A percentile compares a stretch with the other conserved stretches of the same genome.
phyloP scores from a whole-genome alignment of 2,797 vertebrate species.

The Gadopsis marmoratus region DNA sequence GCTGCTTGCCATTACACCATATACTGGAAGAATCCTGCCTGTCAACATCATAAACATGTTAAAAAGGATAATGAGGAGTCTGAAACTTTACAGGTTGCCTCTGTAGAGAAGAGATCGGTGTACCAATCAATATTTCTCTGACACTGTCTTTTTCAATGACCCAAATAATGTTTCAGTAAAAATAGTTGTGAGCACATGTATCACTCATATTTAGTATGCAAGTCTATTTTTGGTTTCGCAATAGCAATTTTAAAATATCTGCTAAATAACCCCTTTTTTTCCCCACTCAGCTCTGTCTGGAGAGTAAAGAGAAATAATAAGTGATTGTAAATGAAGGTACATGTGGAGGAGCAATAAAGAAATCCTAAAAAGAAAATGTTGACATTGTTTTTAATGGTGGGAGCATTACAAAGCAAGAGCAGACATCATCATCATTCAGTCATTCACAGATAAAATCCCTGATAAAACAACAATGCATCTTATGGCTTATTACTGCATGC shows the following conservation, averaged over 20 bases:
- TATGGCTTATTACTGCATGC: conserved; percentile 79
- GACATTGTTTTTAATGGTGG: conserved; percentile 78
- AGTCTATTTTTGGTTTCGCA: neutral
- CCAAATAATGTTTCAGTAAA: neutral
- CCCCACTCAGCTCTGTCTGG: neutral
- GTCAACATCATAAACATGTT: neutral
- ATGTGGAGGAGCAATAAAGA: conserved; percentile 6
- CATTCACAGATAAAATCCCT: conserved; percentile 80
- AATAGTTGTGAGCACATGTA: neutral
- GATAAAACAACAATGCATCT: conserved; percentile 72
- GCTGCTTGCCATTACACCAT: neutral
- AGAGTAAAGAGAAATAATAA: conserved; percentile 1
- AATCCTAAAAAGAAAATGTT: conserved; percentile 35
- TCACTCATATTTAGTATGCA: neutral
- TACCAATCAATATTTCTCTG: neutral
- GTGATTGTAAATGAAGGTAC: neutral
- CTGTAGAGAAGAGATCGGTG: neutral
- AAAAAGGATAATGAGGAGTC: too few species aligned
- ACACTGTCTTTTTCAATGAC: neutral
- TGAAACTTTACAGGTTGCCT: neutral
- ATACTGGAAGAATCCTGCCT: neutral
- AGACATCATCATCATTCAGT: conserved; percentile 72
- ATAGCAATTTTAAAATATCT: neutral
- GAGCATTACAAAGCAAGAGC: conserved; percentile 80
- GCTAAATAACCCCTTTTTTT: neutral